Evolutionary conservation across 53 echinoderm and acorn worm species (phyloP).

Genomic region (Paracentrotus lividus): DNA sequence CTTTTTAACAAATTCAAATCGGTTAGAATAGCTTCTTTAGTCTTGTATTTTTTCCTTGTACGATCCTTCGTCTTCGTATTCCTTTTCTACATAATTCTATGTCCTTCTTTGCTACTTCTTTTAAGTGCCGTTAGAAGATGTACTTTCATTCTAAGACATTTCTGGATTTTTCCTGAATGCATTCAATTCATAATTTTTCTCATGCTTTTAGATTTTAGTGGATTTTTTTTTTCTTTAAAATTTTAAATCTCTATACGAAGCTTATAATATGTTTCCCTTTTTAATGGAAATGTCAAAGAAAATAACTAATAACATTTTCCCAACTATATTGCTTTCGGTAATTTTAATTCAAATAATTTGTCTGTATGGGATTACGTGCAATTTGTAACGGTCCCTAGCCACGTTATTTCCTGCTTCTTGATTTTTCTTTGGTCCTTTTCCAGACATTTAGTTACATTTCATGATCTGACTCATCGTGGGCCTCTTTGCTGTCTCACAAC

Average conservation of each 20-base stretch:
- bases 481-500: not conserved
- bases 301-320: not conserved
- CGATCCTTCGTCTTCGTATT: not conserved
- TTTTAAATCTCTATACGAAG: no score
- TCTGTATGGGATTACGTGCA: constrained; percentile 1
- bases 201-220: no score
- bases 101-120: not conserved
- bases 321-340: not conserved
- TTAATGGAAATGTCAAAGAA: no score
- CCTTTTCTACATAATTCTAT: not conserved
- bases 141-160: not conserved
- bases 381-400: not conserved
- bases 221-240: no score
- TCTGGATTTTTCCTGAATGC: not conserved
- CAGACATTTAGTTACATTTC: not conserved
- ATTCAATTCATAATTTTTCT: not conserved
- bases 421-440: not conserved
- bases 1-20: not conserved
- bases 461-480: not conserved
- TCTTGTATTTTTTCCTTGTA: not conserved
- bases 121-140: no score
- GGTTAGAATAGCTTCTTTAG: not conserved
- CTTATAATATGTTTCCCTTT: not conserved
- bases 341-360: not conserved
- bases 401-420: not conserved